Evolutionary conservation across 2,888 invertebrate species (phyloP).

Genomic region (Drosophila melanosoma): DNA sequence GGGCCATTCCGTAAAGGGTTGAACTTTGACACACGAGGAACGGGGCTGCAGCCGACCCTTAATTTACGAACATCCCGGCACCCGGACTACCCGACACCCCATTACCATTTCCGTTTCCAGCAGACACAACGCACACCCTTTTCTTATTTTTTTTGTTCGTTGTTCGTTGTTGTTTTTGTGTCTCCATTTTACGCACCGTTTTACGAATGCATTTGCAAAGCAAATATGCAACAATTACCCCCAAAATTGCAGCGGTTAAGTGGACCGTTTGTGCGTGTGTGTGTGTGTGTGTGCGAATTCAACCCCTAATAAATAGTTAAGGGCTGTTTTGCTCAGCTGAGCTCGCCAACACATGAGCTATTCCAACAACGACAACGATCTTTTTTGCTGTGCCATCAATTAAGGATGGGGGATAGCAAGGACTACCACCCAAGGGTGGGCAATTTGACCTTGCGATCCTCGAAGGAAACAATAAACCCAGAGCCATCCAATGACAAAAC

Average conservation of each 20-base stretch:
- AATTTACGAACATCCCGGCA: background rate
- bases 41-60: background rate
- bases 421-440: background rate
- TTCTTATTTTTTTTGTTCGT: background rate
- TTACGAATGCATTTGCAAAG: constrained; percentile 38
- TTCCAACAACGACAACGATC: constrained; percentile 25
- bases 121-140: constrained; percentile 24
- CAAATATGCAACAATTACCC: constrained; percentile 63
- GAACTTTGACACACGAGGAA: constrained; percentile 42
- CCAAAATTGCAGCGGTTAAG: constrained; percentile 45
- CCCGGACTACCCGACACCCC: constrained; percentile 11
- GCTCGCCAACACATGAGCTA: constrained; percentile 15
- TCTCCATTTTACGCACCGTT: constrained; percentile 60
- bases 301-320: constrained; percentile 58
- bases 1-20: constrained; percentile 50
- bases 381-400: background rate
- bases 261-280: constrained; percentile 1
- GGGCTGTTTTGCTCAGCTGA: constrained; percentile 44
- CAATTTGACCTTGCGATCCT: background rate
- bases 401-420: constrained; percentile 1
- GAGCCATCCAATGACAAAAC: background rate
- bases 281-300: constrained; percentile 19
- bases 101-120: background rate
- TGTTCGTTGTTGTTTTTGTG: constrained; percentile 20
- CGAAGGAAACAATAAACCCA: background rate